Evolutionary conservation across 2,797 vertebrate species (phyloP).

Genomic region (Xenentodon cancila): DNA sequence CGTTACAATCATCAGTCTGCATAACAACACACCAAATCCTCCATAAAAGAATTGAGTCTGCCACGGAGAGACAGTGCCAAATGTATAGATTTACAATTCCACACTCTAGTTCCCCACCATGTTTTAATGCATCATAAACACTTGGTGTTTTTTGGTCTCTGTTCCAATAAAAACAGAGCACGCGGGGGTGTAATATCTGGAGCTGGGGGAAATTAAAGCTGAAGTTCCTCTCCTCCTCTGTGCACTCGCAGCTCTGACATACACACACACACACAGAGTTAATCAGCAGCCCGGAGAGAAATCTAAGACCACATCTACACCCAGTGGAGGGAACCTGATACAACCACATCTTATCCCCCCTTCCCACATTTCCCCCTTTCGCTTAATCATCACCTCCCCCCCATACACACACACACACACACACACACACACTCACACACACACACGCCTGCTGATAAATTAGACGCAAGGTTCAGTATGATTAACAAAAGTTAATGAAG

Average conservation of each 20-base stretch:
- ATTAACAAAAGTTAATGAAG: conserved; percentile 76
- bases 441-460: conserved; percentile 60
- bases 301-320: conserved; percentile 84
- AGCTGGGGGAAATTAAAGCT: conserved; percentile 84
- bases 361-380: conserved; percentile 46
- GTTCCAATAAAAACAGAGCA: conserved; percentile 81
- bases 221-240: conserved; percentile 76
- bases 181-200: conserved; percentile 81
- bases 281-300: conserved; percentile 80
- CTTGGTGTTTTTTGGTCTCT: conserved; percentile 78
- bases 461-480: conserved; percentile 66
- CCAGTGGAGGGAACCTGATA: conserved; percentile 81
- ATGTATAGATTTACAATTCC: conserved; percentile 77
- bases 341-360: conserved; percentile 60
- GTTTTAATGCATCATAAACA: conserved; percentile 84
- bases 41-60: conserved; percentile 69
- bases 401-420: conserved; percentile 24
- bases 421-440: not conserved
- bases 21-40: conserved; percentile 62
- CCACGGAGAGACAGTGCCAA: conserved; percentile 57
- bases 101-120: conserved; percentile 60
- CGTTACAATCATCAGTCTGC: conserved; percentile 62
- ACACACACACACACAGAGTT: conserved; percentile 52
- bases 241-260: conserved; percentile 49
- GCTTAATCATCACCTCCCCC: conserved; percentile 76